Evolutionary conservation across 2,113 vertebrate genomes (phyloP).

Genomic region (Ranitomeya imitator): DNA sequence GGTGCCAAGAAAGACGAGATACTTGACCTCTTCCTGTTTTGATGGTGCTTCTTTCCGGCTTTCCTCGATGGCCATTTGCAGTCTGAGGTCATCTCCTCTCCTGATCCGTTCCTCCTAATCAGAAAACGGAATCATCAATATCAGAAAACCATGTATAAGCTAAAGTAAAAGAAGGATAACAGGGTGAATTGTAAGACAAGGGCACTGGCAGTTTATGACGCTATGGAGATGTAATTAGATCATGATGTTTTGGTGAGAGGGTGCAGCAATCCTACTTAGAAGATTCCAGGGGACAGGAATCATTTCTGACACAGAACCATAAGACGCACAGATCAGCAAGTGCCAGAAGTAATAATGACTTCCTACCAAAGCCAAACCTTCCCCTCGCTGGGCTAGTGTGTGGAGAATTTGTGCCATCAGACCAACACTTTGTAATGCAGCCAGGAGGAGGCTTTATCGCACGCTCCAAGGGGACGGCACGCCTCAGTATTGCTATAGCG

Average conservation of each 20-base stretch:
- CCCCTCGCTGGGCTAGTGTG: background rate
- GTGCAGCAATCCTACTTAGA: conserved; percentile 7
- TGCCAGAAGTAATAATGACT: background rate
- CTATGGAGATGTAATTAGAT: background rate
- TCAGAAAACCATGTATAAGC: background rate
- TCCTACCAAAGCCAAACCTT: background rate
- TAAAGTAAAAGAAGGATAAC: background rate
- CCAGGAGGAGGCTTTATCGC: too few relatives aligned
- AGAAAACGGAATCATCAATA: background rate
- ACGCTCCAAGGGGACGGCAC: too few relatives aligned
- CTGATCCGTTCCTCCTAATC: conserved; percentile 86
- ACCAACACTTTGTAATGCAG: too few relatives aligned
- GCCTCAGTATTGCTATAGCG: too few relatives aligned
- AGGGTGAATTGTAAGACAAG: background rate
- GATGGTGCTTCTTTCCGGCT: conserved; percentile 78
- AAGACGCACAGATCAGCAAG: background rate
- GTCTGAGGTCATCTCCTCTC: conserved; percentile 86
- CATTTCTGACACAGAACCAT: background rate
- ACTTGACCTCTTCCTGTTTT: conserved; percentile 79
- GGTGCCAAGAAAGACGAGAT: background rate
- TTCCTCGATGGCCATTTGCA: conserved; percentile 93
- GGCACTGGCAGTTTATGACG: background rate
- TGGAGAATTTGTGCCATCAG: background rate
- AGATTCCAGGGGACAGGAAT: background rate
- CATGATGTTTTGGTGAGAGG: background rate